A percentile compares a stretch with the other conserved stretches of the same genome.
These are phyloP conservation scores for Euwallacea similis DNA, from an alignment of 1,140 invertebrate genomes.

Conservation along the genomic window DNA sequence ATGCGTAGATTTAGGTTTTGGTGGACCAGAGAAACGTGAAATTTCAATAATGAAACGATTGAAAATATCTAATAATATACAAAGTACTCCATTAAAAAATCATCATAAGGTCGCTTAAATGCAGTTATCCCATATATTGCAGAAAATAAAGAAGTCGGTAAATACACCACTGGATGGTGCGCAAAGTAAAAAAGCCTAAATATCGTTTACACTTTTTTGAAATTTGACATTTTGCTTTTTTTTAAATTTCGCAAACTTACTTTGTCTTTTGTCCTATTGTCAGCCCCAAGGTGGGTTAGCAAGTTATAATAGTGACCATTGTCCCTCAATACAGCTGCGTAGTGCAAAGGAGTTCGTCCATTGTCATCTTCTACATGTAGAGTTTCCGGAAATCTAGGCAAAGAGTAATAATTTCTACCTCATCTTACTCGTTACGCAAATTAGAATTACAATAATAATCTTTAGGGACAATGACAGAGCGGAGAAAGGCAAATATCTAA, in stretches of 20 bases:
- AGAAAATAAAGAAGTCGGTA: too few relatives aligned
- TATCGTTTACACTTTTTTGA: not conserved
- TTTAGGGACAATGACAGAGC: too few relatives aligned
- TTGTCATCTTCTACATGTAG: slow-evolving; percentile 72
- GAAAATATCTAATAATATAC: too few relatives aligned
- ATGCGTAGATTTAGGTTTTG: too few relatives aligned
- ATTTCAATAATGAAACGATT: too few relatives aligned
- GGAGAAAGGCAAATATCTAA: too few relatives aligned
- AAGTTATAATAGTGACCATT: slow-evolving; percentile 88
- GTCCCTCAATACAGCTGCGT: slow-evolving; percentile 81
- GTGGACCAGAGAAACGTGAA: too few relatives aligned
- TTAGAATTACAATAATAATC: not conserved
- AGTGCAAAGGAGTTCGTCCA: slow-evolving; percentile 88
- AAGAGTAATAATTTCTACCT: slow-evolving; percentile 48
- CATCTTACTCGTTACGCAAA: not conserved
- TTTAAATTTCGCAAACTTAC: slow-evolving; percentile 58
- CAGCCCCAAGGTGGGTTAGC: slow-evolving; percentile 80
- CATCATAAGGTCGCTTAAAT: too few relatives aligned
- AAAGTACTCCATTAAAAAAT: too few relatives aligned
- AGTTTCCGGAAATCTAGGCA: slow-evolving; percentile 71
- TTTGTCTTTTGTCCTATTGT: slow-evolving; percentile 79
- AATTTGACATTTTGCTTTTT: too few relatives aligned
- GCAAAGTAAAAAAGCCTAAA: not conserved
- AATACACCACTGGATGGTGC: too few relatives aligned
- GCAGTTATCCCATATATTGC: too few relatives aligned